Evolutionary conservation across 1,140 invertebrate genomes (phyloP).

Genomic region (Oncopodura yosiiana): DNA sequence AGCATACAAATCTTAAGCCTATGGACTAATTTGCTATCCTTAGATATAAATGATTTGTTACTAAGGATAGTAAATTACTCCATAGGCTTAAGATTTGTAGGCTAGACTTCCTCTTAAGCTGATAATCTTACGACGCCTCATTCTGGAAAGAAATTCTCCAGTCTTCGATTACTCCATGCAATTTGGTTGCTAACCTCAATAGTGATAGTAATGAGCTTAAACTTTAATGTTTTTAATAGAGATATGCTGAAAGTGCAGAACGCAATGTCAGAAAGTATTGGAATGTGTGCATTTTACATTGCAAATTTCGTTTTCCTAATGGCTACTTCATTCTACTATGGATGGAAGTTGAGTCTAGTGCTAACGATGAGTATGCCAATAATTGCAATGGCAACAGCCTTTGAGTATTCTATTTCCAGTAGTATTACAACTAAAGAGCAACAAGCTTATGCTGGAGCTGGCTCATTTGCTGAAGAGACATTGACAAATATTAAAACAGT

Average conservation of each 20-base stretch:
- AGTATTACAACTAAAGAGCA: constrained; percentile 2
- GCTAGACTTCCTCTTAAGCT: no score
- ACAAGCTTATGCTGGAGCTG: constrained; percentile 2
- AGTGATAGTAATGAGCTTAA: no score
- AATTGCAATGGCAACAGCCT: neutral
- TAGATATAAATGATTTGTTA: no score
- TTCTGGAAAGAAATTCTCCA: no score
- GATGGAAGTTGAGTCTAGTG: neutral
- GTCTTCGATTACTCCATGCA: no score
- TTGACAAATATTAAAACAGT: constrained; percentile 17
- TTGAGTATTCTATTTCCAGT: neutral
- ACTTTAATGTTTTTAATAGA: constrained; percentile 39
- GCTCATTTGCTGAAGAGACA: constrained; percentile 4
- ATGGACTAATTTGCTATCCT: no score
- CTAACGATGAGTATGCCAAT: neutral
- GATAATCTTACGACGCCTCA: no score
- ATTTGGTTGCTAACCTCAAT: no score
- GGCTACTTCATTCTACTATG: neutral
- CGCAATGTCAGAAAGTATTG: constrained; percentile 54
- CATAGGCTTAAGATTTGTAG: no score
- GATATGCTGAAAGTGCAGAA: constrained; percentile 51
- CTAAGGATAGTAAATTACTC: no score
- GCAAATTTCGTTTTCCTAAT: constrained; percentile 29
- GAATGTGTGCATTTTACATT: constrained; percentile 43
- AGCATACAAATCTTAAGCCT: no score